Percentiles rank a stretch among this genome's conserved stretches.
These are phyloP conservation scores for Hipparchia semele DNA, from an alignment of 2,888 invertebrate genomes.

Conservation along the genomic window DNA sequence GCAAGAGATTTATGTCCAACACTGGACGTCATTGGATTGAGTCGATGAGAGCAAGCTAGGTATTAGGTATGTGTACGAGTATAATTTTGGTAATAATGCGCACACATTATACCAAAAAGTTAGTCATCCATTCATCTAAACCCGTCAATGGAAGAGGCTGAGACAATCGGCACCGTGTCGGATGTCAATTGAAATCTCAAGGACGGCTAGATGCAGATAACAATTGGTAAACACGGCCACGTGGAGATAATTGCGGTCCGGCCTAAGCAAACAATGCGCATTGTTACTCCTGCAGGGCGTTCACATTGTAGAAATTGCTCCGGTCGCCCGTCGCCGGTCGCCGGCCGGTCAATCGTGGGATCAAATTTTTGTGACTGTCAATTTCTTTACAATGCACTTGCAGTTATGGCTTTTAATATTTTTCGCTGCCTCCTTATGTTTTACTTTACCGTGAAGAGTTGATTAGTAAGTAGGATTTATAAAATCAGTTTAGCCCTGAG, in stretches of 20 bases:
- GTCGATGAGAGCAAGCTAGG: too few species aligned
- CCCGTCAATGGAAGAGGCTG: conserved; percentile 33
- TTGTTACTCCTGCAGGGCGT: conserved; percentile 55
- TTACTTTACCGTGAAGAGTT: background rate
- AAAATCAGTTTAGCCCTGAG: too few species aligned
- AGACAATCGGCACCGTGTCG: conserved; percentile 36
- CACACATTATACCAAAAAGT: conserved; percentile 7
- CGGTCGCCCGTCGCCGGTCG: conserved; percentile 19
- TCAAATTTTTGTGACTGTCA: conserved; percentile 13
- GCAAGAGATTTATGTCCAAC: too few species aligned
- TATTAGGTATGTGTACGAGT: too few species aligned
- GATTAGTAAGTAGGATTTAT: too few species aligned
- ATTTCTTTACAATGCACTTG: background rate
- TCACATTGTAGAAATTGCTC: conserved; percentile 43
- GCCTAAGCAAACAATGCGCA: conserved; percentile 70
- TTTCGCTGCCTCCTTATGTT: background rate
- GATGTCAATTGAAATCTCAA: conserved; percentile 54
- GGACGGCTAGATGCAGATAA: conserved; percentile 72
- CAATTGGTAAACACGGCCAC: conserved; percentile 73
- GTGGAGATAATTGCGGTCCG: conserved; percentile 68
- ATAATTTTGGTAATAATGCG: background rate
- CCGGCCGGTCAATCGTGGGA: conserved; percentile 10
- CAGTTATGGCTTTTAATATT: background rate
- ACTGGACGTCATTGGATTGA: too few species aligned
- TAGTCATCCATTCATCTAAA: conserved; percentile 35